Evolutionary conservation across 2,888 invertebrate species (phyloP).

Genomic region (Lasioglossum vierecki): DNA sequence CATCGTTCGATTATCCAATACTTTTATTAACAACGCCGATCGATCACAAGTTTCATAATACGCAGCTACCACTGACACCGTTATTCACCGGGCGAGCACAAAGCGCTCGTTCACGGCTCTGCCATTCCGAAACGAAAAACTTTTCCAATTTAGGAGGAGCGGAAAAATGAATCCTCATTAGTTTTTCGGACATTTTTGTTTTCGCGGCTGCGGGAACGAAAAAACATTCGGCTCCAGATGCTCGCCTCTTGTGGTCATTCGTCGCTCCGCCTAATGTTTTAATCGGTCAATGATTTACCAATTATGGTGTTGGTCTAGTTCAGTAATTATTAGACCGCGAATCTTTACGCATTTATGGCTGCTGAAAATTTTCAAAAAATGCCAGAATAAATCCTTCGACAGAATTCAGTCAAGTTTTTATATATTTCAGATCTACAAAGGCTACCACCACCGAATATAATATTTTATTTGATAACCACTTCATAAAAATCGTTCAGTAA

Average conservation of each 20-base stretch:
- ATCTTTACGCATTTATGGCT: no score
- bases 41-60: conserved; percentile 42
- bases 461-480: no score
- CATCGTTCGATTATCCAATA: conserved; percentile 6
- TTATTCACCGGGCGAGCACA: conserved; percentile 22
- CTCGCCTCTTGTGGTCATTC: not conserved
- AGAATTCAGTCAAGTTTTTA: no score
- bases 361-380: no score
- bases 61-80: conserved; percentile 12
- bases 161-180: conserved; percentile 39
- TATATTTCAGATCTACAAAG: no score
- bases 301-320: not conserved
- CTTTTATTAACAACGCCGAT: conserved; percentile 26
- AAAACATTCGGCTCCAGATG: not conserved
- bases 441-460: no score
- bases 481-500: no score
- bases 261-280: not conserved
- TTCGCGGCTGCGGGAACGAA: not conserved
- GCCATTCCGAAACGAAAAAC: conserved; percentile 17
- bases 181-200: not conserved
- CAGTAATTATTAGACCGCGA: no score
- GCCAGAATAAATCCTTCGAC: no score
- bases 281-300: not conserved
- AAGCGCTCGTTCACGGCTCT: conserved; percentile 9
- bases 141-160: conserved; percentile 32